Percentiles rank a stretch among this genome's conserved stretches.
phyloP scores from a whole-genome alignment of 2,113 vertebrate species.

The Gambusia affinis region DNA sequence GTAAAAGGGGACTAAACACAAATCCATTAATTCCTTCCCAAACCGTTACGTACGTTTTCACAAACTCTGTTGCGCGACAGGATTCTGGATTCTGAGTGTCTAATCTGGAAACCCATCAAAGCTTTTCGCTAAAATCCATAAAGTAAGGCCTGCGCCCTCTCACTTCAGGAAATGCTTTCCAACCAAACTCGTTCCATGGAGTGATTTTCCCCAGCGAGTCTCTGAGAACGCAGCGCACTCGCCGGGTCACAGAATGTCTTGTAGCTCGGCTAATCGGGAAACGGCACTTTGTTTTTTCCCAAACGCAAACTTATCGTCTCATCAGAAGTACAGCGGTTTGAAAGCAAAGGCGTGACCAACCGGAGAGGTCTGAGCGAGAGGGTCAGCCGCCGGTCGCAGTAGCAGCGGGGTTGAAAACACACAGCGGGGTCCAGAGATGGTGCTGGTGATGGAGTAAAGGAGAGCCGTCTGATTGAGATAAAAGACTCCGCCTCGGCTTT shows the following conservation, averaged over 20 bases:
- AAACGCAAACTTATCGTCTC: constrained; percentile 18
- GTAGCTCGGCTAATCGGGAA: constrained; percentile 39
- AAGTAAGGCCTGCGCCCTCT: neutral
- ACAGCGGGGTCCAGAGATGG: constrained; percentile 26
- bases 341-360: constrained; percentile 14
- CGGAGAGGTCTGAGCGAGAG: neutral
- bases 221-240: constrained; percentile 20
- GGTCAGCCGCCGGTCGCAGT: constrained; percentile 4
- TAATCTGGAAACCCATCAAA: constrained; percentile 11
- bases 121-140: constrained; percentile 3
- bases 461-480: constrained; percentile 60
- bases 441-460: constrained; percentile 20
- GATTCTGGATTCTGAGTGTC: neutral
- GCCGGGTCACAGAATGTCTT: constrained; percentile 28
- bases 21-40: too few relatives aligned
- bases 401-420: neutral
- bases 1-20: too few relatives aligned
- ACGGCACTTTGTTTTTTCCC: constrained; percentile 23
- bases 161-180: constrained; percentile 3
- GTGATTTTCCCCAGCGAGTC: constrained; percentile 13
- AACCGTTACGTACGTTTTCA: too few relatives aligned
- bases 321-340: constrained; percentile 14
- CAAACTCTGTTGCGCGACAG: too few relatives aligned
- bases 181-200: constrained; percentile 15
- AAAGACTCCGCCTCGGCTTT: constrained; percentile 49